A percentile compares a stretch with the other conserved stretches of the same genome.
These are phyloP conservation scores for Indicator maculatus DNA, from an alignment of 2,113 vertebrate genomes.

Conservation along the genomic window DNA sequence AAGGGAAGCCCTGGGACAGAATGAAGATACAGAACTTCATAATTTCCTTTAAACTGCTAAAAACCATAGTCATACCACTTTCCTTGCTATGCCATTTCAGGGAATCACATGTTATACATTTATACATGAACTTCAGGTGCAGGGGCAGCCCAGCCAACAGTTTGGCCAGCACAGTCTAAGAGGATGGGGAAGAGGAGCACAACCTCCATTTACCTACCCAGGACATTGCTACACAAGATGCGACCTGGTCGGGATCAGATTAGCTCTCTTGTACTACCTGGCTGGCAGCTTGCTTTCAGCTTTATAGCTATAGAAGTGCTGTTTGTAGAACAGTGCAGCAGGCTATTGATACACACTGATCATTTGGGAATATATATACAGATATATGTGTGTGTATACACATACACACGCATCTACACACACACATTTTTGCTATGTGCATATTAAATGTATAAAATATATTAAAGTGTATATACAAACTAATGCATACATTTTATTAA, in stretches of 20 bases:
- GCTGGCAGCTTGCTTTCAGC: neutral
- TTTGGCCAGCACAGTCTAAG: neutral
- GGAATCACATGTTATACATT: neutral
- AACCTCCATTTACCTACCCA: neutral
- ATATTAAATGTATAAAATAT: neutral
- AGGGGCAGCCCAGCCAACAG: neutral
- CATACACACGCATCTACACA: no score
- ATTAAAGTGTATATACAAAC: no score
- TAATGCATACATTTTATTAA: no score
- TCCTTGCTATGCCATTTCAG: neutral
- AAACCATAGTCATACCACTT: neutral
- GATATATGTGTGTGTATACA: no score
- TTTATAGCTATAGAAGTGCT: neutral
- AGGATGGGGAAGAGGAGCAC: neutral
- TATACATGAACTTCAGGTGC: neutral
- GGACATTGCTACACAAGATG: neutral
- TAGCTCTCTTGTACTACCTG: neutral
- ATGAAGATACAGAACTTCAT: neutral
- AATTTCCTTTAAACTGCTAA: neutral
- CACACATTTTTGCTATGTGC: neutral
- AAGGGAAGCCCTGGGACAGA: neutral
- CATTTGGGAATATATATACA: neutral
- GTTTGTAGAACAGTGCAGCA: neutral
- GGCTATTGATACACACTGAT: neutral
- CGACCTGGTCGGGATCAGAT: fast-evolving